These are phyloP conservation scores for Corydoras maculifer DNA, from an alignment of 2,113 vertebrate species.

Conservation along the genomic window DNA sequence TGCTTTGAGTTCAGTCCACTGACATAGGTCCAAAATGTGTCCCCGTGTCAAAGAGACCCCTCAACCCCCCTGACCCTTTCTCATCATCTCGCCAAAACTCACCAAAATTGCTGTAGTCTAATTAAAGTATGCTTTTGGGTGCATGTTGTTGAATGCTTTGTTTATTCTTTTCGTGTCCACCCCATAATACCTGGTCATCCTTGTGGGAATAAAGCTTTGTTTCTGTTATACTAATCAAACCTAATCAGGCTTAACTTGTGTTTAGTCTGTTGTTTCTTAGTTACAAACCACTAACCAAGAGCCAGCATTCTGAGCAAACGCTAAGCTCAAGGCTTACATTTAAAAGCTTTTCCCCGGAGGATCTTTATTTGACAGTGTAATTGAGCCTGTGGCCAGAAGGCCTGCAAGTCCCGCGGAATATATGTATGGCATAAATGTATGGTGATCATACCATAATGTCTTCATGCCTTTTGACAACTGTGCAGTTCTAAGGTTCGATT, in stretches of 20 bases:
- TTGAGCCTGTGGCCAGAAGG: constrained; percentile 21
- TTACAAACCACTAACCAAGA: constrained; percentile 18
- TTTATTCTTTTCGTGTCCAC: background rate
- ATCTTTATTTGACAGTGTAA: constrained; percentile 12
- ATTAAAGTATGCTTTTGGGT: constrained; percentile 31
- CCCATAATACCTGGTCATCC: background rate
- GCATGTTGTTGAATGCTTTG: background rate
- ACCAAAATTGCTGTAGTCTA: constrained; percentile 45
- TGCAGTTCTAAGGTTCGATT: too few species aligned
- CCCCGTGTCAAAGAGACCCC: background rate
- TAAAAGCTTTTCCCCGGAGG: background rate
- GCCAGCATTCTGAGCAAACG: constrained; percentile 6
- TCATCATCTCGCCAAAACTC: constrained; percentile 39
- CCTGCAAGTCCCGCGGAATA: background rate
- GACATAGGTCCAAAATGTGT: too few species aligned
- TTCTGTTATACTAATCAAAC: constrained; percentile 28
- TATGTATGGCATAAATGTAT: background rate
- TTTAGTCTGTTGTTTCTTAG: constrained; percentile 22
- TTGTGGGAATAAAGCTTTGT: background rate
- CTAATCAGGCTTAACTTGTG: constrained; percentile 7
- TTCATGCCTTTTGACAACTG: too few species aligned
- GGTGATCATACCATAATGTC: background rate
- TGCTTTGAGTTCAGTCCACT: too few species aligned
- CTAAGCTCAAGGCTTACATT: constrained; percentile 5
- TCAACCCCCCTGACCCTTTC: constrained; percentile 39